phyloP scores from a whole-genome alignment of 2,888 invertebrate species.

The Ellobium chinense region DNA sequence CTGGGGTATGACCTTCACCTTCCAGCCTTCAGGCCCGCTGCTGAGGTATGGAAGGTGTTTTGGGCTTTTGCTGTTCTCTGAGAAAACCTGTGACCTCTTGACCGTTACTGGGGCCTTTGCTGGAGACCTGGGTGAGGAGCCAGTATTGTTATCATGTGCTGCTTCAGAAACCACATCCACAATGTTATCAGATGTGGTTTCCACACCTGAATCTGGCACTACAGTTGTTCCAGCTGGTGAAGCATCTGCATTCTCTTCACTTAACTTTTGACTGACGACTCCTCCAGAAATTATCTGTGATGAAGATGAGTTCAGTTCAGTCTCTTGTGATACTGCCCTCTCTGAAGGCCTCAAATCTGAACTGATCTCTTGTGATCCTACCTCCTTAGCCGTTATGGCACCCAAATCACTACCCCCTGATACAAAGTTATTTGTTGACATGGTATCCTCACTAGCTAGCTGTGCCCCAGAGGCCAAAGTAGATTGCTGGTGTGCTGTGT shows the following conservation, averaged over 20 bases:
- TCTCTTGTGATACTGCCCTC: too few relatives aligned
- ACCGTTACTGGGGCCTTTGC: background rate
- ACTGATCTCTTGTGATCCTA: too few relatives aligned
- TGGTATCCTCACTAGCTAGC: too few relatives aligned
- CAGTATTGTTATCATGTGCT: background rate
- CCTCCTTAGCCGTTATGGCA: too few relatives aligned
- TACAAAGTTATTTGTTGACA: too few relatives aligned
- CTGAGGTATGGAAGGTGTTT: background rate
- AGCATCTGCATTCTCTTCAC: background rate
- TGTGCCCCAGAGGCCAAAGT: too few relatives aligned
- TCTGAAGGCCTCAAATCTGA: too few relatives aligned
- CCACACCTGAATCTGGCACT: background rate
- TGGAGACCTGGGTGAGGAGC: background rate
- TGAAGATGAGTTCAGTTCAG: too few relatives aligned
- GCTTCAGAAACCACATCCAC: background rate
- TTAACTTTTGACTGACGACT: too few relatives aligned
- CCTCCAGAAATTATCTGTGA: too few relatives aligned
- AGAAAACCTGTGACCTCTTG: background rate
- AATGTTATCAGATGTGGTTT: background rate
- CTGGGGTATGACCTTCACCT: slow-evolving; percentile 38
- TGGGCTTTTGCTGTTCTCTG: slow-evolving; percentile 24
- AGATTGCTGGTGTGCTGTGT: too few relatives aligned
- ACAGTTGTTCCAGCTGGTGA: background rate
- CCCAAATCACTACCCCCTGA: too few relatives aligned
- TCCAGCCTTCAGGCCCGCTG: slow-evolving; percentile 30